These are phyloP conservation scores for Caenorhabditis brenneri DNA, from an alignment of 1,140 invertebrate species.

Conservation along the genomic window DNA sequence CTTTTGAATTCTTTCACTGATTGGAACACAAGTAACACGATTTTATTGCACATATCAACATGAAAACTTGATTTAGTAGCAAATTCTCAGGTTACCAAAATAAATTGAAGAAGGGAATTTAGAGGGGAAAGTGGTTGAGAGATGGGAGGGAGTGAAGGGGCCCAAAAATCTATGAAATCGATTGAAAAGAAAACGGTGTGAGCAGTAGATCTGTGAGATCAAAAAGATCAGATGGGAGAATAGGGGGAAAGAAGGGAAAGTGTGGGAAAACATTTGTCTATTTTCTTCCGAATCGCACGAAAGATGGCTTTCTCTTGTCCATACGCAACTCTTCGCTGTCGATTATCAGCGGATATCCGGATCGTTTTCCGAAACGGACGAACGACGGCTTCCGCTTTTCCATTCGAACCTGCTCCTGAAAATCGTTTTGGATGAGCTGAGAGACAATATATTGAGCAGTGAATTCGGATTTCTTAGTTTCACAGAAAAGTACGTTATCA, in stretches of 20 bases:
- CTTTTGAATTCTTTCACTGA: background rate
- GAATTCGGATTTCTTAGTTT: too few relatives aligned
- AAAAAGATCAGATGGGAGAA: background rate
- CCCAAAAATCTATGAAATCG: background rate
- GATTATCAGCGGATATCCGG: slow-evolving; percentile 23
- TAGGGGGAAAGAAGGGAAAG: background rate
- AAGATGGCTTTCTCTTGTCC: slow-evolving; percentile 38
- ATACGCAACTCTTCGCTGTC: slow-evolving; percentile 7
- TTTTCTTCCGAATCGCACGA: slow-evolving; percentile 33
- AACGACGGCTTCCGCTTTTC: slow-evolving; percentile 54
- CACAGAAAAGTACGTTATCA: too few relatives aligned
- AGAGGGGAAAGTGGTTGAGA: background rate
- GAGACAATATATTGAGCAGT: too few relatives aligned
- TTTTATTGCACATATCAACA: slow-evolving; percentile 39
- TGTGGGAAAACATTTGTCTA: background rate
- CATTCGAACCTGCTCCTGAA: slow-evolving; percentile 26
- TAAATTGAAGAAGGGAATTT: background rate
- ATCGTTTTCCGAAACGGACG: slow-evolving; percentile 52
- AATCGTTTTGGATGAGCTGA: too few relatives aligned
- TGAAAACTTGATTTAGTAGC: slow-evolving; percentile 30
- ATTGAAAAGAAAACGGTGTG: background rate
- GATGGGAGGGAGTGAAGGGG: background rate
- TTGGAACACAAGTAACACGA: slow-evolving; percentile 17
- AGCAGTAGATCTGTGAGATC: background rate
- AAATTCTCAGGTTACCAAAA: slow-evolving; percentile 25